These are phyloP conservation scores for Cyclophora punctaria DNA, from an alignment of 2,888 invertebrate species.

Conservation along the genomic window DNA sequence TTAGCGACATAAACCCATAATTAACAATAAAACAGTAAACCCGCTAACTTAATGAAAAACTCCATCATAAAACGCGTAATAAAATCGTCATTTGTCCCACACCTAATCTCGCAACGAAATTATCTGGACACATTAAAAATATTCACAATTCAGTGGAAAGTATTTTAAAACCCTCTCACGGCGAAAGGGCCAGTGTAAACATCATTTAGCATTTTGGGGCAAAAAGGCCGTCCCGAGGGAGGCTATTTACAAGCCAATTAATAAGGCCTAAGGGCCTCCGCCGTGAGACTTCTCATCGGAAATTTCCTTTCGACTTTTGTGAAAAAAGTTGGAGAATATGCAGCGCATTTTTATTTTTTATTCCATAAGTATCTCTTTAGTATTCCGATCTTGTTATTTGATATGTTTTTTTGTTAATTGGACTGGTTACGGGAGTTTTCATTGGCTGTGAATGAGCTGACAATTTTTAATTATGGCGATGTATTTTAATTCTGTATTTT, in stretches of 20 bases:
- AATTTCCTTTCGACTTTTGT: constrained; percentile 1
- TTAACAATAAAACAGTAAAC: too few species aligned
- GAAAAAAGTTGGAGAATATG: constrained; percentile 2
- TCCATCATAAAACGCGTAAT: too few species aligned
- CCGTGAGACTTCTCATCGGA: constrained; percentile 15
- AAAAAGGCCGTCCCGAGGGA: constrained; percentile 9
- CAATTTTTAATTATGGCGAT: too few species aligned
- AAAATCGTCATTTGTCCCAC: too few species aligned
- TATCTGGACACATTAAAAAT: too few species aligned
- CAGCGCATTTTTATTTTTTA: neutral
- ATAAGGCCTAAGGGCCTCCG: constrained; percentile 15
- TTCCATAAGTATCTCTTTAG: neutral
- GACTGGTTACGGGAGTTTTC: too few species aligned
- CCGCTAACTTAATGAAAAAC: too few species aligned
- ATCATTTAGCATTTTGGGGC: constrained; percentile 17
- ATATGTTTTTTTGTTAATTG: neutral
- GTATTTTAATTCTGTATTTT: too few species aligned
- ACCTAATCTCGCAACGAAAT: too few species aligned
- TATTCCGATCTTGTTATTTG: neutral
- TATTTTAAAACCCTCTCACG: constrained; percentile 18
- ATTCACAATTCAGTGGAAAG: neutral
- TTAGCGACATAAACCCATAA: too few species aligned
- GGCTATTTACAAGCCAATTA: constrained; percentile 29
- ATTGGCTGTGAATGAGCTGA: too few species aligned
- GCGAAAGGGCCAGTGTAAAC: constrained; percentile 18